phyloP scores from a whole-genome alignment of 2,113 vertebrate species.

The Bothrops jararaca region DNA sequence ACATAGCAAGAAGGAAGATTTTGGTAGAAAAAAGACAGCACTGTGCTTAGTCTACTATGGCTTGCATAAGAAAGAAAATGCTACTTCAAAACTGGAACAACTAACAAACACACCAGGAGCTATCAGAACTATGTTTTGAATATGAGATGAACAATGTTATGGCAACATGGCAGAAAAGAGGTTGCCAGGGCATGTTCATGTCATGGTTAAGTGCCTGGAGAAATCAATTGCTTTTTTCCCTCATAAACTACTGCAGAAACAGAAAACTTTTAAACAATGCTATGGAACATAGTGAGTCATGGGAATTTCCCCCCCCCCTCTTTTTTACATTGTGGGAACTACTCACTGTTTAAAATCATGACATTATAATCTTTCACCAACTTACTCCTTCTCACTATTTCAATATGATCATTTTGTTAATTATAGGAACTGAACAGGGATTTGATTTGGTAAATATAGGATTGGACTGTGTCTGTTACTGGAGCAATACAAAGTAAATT shows the following conservation, averaged over 20 bases:
- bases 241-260: not conserved
- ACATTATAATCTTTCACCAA: not conserved
- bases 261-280: not conserved
- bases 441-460: not conserved
- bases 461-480: not conserved
- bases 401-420: not conserved
- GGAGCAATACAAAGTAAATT: not conserved
- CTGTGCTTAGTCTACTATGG: not conserved
- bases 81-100: not conserved
- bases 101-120: too few relatives aligned
- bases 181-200: not conserved
- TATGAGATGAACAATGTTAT: not conserved
- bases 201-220: not conserved
- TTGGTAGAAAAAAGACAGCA: not conserved
- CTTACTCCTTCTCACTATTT: not conserved
- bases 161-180: not conserved
- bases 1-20: not conserved
- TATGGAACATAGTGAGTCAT: not conserved
- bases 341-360: not conserved
- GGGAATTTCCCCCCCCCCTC: not conserved
- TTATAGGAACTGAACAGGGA: not conserved
- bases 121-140: not conserved
- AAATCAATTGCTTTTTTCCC: not conserved
- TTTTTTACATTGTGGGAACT: not conserved
- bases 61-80: not conserved